A percentile compares a stretch with the other conserved stretches of the same genome.
phyloP scores from a whole-genome alignment of 2,113 vertebrate species.

The Syngnathoides biaculeatus region DNA sequence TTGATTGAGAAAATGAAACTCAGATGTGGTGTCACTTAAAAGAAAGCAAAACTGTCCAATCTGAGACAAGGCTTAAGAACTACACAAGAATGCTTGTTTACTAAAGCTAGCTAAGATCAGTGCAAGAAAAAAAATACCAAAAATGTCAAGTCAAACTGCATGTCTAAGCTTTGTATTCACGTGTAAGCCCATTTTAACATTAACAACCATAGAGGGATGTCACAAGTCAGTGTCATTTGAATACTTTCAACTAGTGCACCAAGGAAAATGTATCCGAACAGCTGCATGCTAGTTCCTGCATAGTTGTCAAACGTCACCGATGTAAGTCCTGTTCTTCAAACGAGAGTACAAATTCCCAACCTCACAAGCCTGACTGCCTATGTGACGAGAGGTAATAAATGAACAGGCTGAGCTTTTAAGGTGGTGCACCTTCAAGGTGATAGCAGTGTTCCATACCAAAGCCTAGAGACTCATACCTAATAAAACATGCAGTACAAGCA shows the following conservation, averaged over 20 bases:
- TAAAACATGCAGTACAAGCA: slow-evolving; percentile 26
- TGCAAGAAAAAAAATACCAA: slow-evolving; percentile 9
- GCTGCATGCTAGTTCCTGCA: slow-evolving; percentile 46
- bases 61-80: neutral
- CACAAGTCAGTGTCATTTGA: neutral
- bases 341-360: slow-evolving; percentile 9
- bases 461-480: slow-evolving; percentile 11
- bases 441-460: slow-evolving; percentile 13
- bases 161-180: slow-evolving; percentile 17
- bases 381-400: neutral
- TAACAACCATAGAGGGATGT: slow-evolving; percentile 32
- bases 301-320: slow-evolving; percentile 35
- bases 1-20: neutral
- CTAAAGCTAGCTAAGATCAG: slow-evolving; percentile 17
- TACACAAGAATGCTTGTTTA: slow-evolving; percentile 14
- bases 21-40: neutral
- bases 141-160: neutral
- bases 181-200: slow-evolving; percentile 23
- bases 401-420: slow-evolving; percentile 1
- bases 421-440: slow-evolving; percentile 4
- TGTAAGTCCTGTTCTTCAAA: slow-evolving; percentile 6
- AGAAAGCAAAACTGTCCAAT: neutral
- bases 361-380: neutral
- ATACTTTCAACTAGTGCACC: slow-evolving; percentile 33
- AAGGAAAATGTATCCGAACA: slow-evolving; percentile 11